Conservation (phyloP, 2,888 invertebrate genomes). For the Stenoptilia bipunctidactyla region DNA sequence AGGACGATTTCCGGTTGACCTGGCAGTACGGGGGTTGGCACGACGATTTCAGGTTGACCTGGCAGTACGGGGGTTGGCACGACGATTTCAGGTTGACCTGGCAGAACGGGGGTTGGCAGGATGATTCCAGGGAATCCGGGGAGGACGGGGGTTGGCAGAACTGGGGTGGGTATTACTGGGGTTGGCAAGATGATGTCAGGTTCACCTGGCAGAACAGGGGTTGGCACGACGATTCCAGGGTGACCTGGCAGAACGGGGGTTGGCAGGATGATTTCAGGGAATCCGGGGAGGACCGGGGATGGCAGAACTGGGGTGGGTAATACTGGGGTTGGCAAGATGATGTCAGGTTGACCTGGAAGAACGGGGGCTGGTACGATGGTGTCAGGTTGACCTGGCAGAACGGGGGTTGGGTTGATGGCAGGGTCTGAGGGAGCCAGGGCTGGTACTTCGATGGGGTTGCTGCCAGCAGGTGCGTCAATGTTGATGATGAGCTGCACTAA, state of each 20-base stretch:
- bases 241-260: not conserved
- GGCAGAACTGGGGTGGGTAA: conserved; percentile 5
- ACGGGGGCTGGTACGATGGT: too few species aligned
- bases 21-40: too few species aligned
- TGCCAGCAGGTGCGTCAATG: conserved; percentile 23
- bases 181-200: conserved; percentile 3
- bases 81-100: too few species aligned
- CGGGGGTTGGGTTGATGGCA: too few species aligned
- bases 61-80: not conserved
- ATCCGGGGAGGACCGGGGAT: conserved; percentile 5
- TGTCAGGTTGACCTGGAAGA: not conserved
- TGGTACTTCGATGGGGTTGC: not conserved
- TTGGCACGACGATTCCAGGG: conserved; percentile 1
- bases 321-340: conserved; percentile 5
- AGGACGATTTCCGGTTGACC: too few species aligned
- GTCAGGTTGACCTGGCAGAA: too few species aligned
- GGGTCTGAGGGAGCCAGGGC: too few species aligned
- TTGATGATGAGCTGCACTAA: conserved; percentile 37
- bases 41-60: too few species aligned
- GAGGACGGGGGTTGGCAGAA: conserved; percentile 2
- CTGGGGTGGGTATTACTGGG: conserved; percentile 6
- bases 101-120: not conserved
- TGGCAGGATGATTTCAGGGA: not conserved
- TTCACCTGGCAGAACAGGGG: not conserved
- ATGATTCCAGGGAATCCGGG: conserved; percentile 1